Percentiles rank a stretch among this genome's conserved stretches.
phyloP scores from a whole-genome alignment of 1,140 invertebrate genomes.

The Neodiprion pinetum region DNA sequence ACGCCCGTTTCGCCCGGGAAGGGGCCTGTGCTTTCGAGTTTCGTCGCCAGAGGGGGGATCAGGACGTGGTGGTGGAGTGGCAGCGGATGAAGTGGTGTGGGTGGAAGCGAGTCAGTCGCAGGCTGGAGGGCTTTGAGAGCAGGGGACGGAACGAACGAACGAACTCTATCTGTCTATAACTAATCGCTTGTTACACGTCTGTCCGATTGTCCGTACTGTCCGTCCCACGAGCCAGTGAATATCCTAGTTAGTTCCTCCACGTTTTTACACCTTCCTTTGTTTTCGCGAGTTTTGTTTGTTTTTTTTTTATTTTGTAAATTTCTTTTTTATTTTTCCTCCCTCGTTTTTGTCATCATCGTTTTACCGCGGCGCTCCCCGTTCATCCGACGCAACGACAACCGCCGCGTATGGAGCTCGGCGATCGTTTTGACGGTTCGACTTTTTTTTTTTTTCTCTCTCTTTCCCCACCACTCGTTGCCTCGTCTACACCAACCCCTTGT shows the following conservation, averaged over 20 bases:
- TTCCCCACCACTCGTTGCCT: too few relatives aligned
- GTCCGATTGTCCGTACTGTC: conserved; percentile 33
- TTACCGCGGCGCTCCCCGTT: too few relatives aligned
- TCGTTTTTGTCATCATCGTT: conserved; percentile 14
- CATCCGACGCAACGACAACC: too few relatives aligned
- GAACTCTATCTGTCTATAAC: conserved; percentile 37
- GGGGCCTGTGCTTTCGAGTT: conserved; percentile 45
- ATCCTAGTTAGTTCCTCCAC: not conserved
- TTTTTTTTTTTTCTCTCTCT: too few relatives aligned
- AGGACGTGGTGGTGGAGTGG: conserved; percentile 47
- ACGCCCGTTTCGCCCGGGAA: conserved; percentile 31
- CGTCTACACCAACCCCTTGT: too few relatives aligned
- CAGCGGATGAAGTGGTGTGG: conserved; percentile 58
- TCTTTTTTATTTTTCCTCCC: conserved; percentile 19
- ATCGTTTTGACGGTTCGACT: too few relatives aligned
- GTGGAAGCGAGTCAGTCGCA: conserved; percentile 61
- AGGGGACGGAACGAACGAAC: conserved; percentile 57
- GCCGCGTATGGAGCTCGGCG: too few relatives aligned
- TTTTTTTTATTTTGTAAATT: conserved; percentile 1
- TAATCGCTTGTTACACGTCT: conserved; percentile 35
- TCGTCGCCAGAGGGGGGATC: conserved; percentile 55
- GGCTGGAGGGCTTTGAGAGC: conserved; percentile 62
- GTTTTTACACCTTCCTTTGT: not conserved
- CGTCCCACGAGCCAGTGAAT: conserved; percentile 26
- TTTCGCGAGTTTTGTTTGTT: not conserved